Evolutionary conservation across 2,797 vertebrate species (phyloP).

Genomic region (Danio albolineatus): DNA sequence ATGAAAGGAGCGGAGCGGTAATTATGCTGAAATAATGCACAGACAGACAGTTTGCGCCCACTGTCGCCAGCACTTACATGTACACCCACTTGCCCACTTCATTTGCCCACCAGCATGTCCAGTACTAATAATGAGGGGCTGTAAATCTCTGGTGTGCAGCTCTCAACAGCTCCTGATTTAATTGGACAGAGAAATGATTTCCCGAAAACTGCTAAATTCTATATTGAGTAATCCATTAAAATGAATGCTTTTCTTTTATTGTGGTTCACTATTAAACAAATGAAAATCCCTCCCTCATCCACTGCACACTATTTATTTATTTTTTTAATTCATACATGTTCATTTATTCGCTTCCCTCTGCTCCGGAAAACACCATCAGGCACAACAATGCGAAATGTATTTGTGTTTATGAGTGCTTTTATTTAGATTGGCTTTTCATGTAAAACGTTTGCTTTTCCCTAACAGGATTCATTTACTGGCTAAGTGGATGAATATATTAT

Average conservation of each 20-base stretch:
- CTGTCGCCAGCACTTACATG: slow-evolving; percentile 19
- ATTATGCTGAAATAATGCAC: slow-evolving; percentile 51
- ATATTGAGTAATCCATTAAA: slow-evolving; percentile 42
- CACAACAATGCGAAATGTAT: not conserved
- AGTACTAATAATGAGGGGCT: slow-evolving; percentile 34
- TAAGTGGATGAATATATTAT: slow-evolving; percentile 5
- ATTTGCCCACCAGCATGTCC: slow-evolving; percentile 44
- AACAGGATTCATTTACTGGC: slow-evolving; percentile 5
- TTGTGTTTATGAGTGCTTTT: slow-evolving; percentile 11
- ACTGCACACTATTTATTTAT: slow-evolving; percentile 5
- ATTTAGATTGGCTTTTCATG: not conserved
- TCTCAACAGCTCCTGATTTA: slow-evolving; percentile 51
- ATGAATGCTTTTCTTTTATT: slow-evolving; percentile 25
- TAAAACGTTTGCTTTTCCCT: slow-evolving; percentile 10
- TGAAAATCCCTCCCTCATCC: not conserved
- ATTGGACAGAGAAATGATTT: slow-evolving; percentile 42
- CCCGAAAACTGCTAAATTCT: slow-evolving; percentile 30
- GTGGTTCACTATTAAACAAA: slow-evolving; percentile 16
- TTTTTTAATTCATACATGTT: not conserved
- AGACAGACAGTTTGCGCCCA: slow-evolving; percentile 44
- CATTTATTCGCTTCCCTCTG: not conserved
- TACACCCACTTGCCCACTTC: slow-evolving; percentile 34
- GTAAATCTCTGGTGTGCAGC: slow-evolving; percentile 38
- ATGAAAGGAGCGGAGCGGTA: slow-evolving; percentile 52
- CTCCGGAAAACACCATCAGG: slow-evolving; percentile 5